A percentile compares a stretch with the other conserved stretches of the same genome.
Evolutionary conservation across 2,888 invertebrate species (phyloP).

Genomic region (Lithosia quadra): DNA sequence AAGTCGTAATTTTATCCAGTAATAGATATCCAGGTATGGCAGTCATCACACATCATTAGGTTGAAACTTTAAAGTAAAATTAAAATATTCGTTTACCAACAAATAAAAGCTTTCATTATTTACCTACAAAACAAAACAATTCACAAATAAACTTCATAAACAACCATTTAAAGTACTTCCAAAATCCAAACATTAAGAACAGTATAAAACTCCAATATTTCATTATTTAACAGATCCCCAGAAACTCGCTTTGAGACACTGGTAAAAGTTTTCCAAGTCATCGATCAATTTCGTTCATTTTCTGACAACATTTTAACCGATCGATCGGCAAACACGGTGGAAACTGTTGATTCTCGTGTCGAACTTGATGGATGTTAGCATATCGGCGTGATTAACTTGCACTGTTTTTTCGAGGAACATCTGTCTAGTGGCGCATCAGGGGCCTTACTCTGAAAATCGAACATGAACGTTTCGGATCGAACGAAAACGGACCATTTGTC

Average conservation of each 20-base stretch:
- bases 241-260: slow-evolving; percentile 37
- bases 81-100: not conserved
- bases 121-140: not conserved
- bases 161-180: slow-evolving; percentile 32
- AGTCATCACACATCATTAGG: not conserved
- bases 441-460: too few relatives aligned
- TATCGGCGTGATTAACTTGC: slow-evolving; percentile 30
- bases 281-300: slow-evolving; percentile 53
- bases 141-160: slow-evolving; percentile 14
- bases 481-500: too few relatives aligned
- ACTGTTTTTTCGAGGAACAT: slow-evolving; percentile 3
- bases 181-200: slow-evolving; percentile 36
- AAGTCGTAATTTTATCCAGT: too few relatives aligned
- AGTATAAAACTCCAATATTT: slow-evolving; percentile 43
- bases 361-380: slow-evolving; percentile 44
- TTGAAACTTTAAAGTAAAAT: not conserved
- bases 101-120: not conserved
- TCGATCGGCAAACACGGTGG: slow-evolving; percentile 38
- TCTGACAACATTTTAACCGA: slow-evolving; percentile 47
- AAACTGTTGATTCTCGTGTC: slow-evolving; percentile 40
- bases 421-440: too few relatives aligned
- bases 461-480: too few relatives aligned
- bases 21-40: not conserved
- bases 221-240: slow-evolving; percentile 41
- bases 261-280: slow-evolving; percentile 40